Percentiles rank a stretch among this genome's conserved stretches.
Evolutionary conservation across 2,113 vertebrate genomes (phyloP).

Genomic region (Prunella fulvescens): DNA sequence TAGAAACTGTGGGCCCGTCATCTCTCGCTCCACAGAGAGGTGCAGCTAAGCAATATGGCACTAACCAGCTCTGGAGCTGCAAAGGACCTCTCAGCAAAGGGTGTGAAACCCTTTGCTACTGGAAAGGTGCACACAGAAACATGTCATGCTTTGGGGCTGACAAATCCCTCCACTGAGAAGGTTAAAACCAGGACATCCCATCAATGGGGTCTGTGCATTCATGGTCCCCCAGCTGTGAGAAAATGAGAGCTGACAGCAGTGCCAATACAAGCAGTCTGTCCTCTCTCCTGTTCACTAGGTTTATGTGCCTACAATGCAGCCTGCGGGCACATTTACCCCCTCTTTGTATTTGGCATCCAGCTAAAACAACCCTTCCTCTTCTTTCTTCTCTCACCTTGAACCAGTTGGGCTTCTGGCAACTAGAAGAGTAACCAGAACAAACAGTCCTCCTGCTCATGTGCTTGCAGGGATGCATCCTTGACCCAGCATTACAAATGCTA

Average conservation of each 20-base stretch:
- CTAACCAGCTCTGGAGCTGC: not conserved
- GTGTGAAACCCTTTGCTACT: not conserved
- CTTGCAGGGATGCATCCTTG: not conserved
- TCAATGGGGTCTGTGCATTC: conserved; percentile 15
- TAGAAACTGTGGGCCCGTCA: not conserved
- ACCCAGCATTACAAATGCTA: not conserved
- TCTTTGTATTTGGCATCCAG: not conserved
- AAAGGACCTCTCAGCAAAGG: not conserved
- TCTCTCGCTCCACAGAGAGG: not conserved
- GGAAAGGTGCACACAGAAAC: not conserved
- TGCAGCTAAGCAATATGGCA: not conserved
- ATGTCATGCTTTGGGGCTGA: not conserved
- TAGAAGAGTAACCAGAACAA: not conserved
- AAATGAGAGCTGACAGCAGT: conserved; percentile 60
- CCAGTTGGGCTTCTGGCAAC: not conserved
- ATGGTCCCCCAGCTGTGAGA: conserved; percentile 32
- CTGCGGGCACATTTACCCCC: not conserved
- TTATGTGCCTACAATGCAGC: not conserved
- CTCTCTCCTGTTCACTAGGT: not conserved
- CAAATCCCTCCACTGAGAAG: conserved; percentile 2
- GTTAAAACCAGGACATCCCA: conserved; percentile 41
- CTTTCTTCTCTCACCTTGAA: not conserved
- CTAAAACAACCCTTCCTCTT: not conserved
- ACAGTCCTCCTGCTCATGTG: not conserved
- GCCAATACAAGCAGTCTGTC: not conserved